These are phyloP conservation scores for Mellilla xanthometata DNA, from an alignment of 2,888 invertebrate genomes.

Conservation along the genomic window DNA sequence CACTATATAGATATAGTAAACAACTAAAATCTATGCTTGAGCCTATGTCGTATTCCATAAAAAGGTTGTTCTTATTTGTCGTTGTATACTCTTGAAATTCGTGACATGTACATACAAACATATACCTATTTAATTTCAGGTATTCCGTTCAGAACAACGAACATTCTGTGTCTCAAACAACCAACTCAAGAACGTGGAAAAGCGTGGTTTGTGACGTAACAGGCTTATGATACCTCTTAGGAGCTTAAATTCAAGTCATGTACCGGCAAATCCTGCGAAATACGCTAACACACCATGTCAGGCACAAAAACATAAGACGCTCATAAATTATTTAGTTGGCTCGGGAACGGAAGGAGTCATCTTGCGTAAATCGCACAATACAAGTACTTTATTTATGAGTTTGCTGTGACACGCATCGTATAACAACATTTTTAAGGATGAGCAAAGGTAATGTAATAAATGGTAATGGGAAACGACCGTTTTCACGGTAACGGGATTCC, in stretches of 20 bases:
- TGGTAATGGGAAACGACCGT: slow-evolving; percentile 17
- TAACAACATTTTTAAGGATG: slow-evolving; percentile 17
- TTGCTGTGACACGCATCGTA: slow-evolving; percentile 12
- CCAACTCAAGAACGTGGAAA: too few relatives aligned
- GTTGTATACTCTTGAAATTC: too few relatives aligned
- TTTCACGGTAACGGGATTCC: slow-evolving; percentile 12
- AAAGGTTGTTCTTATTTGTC: too few relatives aligned
- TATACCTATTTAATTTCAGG: too few relatives aligned
- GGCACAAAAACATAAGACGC: slow-evolving; percentile 33
- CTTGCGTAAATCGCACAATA: slow-evolving; percentile 27
- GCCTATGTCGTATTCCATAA: too few relatives aligned
- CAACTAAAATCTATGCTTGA: too few relatives aligned
- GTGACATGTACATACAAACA: too few relatives aligned
- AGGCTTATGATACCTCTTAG: too few relatives aligned
- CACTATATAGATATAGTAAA: too few relatives aligned
- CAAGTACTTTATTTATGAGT: slow-evolving; percentile 21
- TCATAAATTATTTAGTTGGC: slow-evolving; percentile 30
- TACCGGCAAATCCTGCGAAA: slow-evolving; percentile 12
- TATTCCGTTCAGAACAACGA: too few relatives aligned
- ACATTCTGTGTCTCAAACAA: too few relatives aligned
- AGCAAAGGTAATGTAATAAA: slow-evolving; percentile 19
- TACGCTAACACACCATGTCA: slow-evolving; percentile 32
- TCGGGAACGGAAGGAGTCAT: slow-evolving; percentile 25
- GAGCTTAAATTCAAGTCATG: not conserved
- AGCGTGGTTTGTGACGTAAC: too few relatives aligned